phyloP scores from a whole-genome alignment of 2,888 invertebrate species.

The Hypomecis atomaria region DNA sequence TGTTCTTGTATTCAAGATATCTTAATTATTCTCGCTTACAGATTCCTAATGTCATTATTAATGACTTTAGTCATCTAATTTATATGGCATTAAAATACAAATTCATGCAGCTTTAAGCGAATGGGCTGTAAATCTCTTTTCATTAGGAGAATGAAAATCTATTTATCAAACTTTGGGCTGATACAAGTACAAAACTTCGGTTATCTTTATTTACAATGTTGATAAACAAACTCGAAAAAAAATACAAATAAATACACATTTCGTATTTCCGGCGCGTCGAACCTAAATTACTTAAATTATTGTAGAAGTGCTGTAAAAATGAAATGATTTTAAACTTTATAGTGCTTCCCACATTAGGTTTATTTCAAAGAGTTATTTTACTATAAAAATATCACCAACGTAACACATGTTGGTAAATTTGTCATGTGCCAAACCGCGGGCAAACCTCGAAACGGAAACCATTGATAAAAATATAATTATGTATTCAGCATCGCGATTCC shows the following conservation, averaged over 20 bases:
- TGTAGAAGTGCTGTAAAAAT: not conserved
- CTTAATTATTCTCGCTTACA: too few relatives aligned
- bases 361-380: too few relatives aligned
- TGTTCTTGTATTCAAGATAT: too few relatives aligned
- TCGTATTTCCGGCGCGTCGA: not conserved
- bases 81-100: not conserved
- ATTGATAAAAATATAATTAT: constrained; percentile 22
- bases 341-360: too few relatives aligned
- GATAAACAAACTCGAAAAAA: not conserved
- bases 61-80: too few relatives aligned
- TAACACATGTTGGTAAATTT: constrained; percentile 10
- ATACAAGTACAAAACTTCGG: too few relatives aligned
- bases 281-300: not conserved
- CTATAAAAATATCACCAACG: too few relatives aligned
- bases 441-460: constrained; percentile 15
- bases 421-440: constrained; percentile 14
- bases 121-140: too few relatives aligned
- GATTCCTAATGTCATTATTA: too few relatives aligned
- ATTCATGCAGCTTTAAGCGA: not conserved
- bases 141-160: too few relatives aligned
- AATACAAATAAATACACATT: not conserved
- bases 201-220: too few relatives aligned
- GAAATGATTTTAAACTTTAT: not conserved
- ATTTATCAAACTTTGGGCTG: too few relatives aligned
- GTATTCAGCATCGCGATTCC: constrained; percentile 18